Base-by-base conservation (phyloP, 2,888 invertebrate species). In the Thumatha senex region DNA sequence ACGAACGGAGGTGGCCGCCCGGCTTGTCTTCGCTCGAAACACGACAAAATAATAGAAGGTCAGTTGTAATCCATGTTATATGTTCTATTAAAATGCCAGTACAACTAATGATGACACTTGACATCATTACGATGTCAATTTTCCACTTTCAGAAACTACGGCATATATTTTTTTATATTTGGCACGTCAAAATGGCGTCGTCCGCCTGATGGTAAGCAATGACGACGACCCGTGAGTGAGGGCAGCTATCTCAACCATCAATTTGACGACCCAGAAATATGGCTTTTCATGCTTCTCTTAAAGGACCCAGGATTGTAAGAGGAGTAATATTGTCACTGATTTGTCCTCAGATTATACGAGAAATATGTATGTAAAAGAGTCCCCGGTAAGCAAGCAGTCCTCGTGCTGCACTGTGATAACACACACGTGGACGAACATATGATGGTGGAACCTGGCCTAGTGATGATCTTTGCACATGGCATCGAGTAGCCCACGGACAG, bases 401-500 rank as follows among this genome's bases (percentile, higher is more conserved):
- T 98, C 58, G 98, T 98, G 34, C 93, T 99, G 63, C 96, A 97
- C 56, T 98, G 98, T 83, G 98, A 99, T 88, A 99, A 99, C 82
- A 93, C 95, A 2, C 98, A 98, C 81, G 98, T 99, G 93, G 96
- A 97, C 51, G 98, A 98, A 61, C 98, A 98, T 72, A 97, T 99
- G 94, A 98, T 98, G 94, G 94, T 97, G 36, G 98, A 98, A 70
- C 98, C 98, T 0, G 99, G 98, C 1, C 93, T 99, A 61, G 98
- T 99, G 46, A 98, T 99, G 98, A 98, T 99, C 77, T 99, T 99
- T 89, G 99, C 99, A 55, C 98, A 99, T 86, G 99, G 98, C 58
- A 98, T 98, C 69, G 97, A 97, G 85, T 96, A 90, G 64, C 67
- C 42, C 38, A 40, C 11, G 53, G 40, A 30, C 13, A 13, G 8